Evolutionary conservation across 2,113 vertebrate species (phyloP), one percentile per base, ranked within the genome.

Genomic region (Origma solitaria): DNA sequence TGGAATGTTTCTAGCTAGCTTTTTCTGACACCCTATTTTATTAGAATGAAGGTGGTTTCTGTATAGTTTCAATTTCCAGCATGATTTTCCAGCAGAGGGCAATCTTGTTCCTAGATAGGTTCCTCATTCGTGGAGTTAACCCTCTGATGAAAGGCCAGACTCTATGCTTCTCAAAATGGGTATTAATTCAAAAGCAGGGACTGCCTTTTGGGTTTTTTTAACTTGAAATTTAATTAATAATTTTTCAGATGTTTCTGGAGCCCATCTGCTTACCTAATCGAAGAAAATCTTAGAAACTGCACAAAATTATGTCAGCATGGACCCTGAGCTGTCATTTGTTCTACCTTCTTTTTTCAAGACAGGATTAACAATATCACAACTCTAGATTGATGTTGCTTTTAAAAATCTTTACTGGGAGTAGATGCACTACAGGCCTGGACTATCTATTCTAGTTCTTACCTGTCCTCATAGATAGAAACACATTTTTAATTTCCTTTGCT

Each of bases 1-100:
- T 33, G 17, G 12, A 44, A 38, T 72, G 9, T 38, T 86, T 86
- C 22, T 50, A 7, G 0, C 37, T 50, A 33, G 30, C 7, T 71
- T 89, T 86, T 65, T 56, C 51, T 70, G 23, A 27, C 21, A 38
- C 18, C 30, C 15, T 15, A 1, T 64, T 88, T 65, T 49, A 49
- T 6, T 9, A 21, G 35, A 53, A 37, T 54, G 31, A 47, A 50
- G 7, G 9, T 15, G 16, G 2, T 85, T 71, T 71, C 25, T 20
- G 10, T 5, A 2, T 6, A n/a, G 10, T 49, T 86, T 35, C 15
- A 18, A 6, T 66, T 80, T 80, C 15, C 54, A 73, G 22, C 18
- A 33, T 21, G 38, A 30, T 14, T 87, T 95, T 95, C 95, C 97
- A 96, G 92, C 73, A 97, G 96, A 96, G 94, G 95, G 96, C 95